phyloP scores from a whole-genome alignment of 2,113 vertebrate genomes.

The Macrotus californicus region DNA sequence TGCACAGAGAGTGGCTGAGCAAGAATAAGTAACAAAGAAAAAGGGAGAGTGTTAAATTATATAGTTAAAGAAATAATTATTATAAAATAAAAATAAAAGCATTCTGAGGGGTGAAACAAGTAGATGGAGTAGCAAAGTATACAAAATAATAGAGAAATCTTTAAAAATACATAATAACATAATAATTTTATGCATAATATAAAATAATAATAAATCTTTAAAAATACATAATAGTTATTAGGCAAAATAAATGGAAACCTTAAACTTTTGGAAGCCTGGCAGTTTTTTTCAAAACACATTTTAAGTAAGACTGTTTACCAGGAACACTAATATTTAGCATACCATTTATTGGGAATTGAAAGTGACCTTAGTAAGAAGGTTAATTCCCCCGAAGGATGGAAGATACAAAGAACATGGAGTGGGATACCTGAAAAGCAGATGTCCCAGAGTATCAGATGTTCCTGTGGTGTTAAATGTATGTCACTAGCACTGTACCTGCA shows the following conservation, averaged over 20 bases:
- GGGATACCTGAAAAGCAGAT: background rate
- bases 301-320: background rate
- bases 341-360: background rate
- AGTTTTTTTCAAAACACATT: background rate
- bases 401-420: background rate
- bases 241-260: conserved; percentile 3
- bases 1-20: background rate
- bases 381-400: background rate
- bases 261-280: background rate
- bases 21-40: background rate
- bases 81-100: conserved; percentile 33
- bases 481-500: fast-evolving
- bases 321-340: background rate
- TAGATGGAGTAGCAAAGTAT: background rate
- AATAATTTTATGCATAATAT: too few species aligned
- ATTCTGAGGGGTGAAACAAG: background rate
- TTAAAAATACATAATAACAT: conserved; percentile 17
- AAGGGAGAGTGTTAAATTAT: background rate
- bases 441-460: fast-evolving
- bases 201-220: conserved; percentile 2
- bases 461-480: fast-evolving
- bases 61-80: conserved; percentile 13
- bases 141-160: background rate
- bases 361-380: background rate
- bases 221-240: background rate